Conservation (phyloP, 2,888 invertebrate genomes). For the Zygothrica quintamaculata region DNA sequence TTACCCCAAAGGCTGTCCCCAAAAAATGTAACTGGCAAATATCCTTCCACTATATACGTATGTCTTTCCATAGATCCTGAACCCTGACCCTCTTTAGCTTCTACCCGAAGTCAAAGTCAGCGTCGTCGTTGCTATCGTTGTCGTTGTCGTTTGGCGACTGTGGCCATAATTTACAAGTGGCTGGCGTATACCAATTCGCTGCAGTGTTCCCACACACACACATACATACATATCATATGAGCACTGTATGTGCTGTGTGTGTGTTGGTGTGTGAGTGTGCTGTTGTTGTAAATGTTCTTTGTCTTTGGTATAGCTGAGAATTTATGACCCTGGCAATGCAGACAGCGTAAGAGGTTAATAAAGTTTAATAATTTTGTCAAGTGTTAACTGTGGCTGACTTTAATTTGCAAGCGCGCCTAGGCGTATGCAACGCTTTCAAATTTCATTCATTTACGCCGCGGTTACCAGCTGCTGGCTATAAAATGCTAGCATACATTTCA, state of each 20-base stretch:
- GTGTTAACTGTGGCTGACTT: constrained; percentile 63
- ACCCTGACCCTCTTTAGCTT: constrained; percentile 9
- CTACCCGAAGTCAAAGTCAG: constrained; percentile 31
- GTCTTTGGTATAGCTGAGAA: constrained; percentile 50
- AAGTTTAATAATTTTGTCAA: constrained; percentile 72
- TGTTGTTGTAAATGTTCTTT: constrained; percentile 48
- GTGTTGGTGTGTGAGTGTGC: no score
- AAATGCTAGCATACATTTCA: constrained; percentile 33
- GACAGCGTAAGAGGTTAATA: constrained; percentile 69
- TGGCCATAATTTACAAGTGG: constrained; percentile 71
- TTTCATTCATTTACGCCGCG: constrained; percentile 7
- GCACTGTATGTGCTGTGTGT: no score
- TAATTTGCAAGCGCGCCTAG: constrained; percentile 52
- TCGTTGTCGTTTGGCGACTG: constrained; percentile 26
- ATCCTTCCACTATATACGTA: neutral
- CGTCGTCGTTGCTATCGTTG: constrained; percentile 20
- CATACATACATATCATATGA: neutral
- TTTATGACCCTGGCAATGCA: constrained; percentile 57
- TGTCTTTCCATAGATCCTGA: constrained; percentile 9
- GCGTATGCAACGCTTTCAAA: constrained; percentile 38
- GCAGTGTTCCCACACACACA: constrained; percentile 25
- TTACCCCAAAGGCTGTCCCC: constrained; percentile 33
- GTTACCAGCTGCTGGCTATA: constrained; percentile 46
- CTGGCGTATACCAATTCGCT: constrained; percentile 69
- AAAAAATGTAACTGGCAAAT: constrained; percentile 18